Evolutionary conservation across 2,888 invertebrate genomes (phyloP), one percentile per base, ranked within the genome.

Genomic region (Amiota mariae): DNA sequence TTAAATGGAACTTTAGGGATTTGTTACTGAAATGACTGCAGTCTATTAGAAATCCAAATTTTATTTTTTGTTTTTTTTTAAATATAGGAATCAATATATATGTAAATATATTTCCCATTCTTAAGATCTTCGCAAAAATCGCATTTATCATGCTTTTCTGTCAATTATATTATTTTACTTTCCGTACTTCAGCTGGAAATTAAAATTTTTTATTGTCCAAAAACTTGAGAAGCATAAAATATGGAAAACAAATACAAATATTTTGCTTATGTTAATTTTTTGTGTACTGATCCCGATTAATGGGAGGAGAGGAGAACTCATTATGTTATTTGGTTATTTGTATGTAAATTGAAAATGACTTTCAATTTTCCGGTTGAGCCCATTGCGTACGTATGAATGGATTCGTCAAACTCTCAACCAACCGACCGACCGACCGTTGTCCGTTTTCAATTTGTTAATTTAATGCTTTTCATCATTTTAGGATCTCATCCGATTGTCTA

Each of bases 371-470:
- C 67, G 59, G 51, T 59, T 59, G 18, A 59, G 59, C 15, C 59
- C 18, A 59, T 59, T 20, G 24, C 54, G 6, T 13, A 15, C 18
- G 11, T 10, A 15, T 59, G n/a, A 20, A 12, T 36, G 71, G 6
- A 11, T 49, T n/a, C 48, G 63, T 24, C 8, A 46, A 36, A 8
- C 12, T 15, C 18, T 24, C 4, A 24, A 20, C 70, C 36, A 56
- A 49, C 71, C 71, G 51, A 61, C 76, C 75, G 76, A 75, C 72
- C 72, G 76, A 78, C 73, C 75, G 78, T 77, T 48, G 48, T 61
- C 72, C 71, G 79, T 78, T 63, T 73, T 72, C 75, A 77, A 78
- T 77, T 84, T 84, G 84, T 81, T 84, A 85, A 84, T 84, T 84
- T 85, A 76, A 85, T 75, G 84, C 76, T 77, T 74, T 77, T 80